Evolutionary conservation across 92 coral and sea anemone genomes (phyloP), one percentile per base, ranked within the genome.

Genomic region (Porites cylindrica): DNA sequence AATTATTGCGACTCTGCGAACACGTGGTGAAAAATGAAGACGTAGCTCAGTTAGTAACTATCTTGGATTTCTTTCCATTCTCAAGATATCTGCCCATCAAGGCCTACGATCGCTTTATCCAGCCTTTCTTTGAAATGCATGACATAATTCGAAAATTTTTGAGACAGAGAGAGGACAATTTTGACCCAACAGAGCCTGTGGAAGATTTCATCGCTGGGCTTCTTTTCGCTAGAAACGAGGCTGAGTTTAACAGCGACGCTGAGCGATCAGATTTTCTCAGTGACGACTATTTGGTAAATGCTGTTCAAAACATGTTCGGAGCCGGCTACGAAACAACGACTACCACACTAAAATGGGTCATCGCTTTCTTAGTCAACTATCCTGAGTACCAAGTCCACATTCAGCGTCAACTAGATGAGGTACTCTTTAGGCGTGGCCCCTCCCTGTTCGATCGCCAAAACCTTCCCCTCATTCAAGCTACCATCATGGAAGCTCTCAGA

Each of bases 291-390:
- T 58, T 92, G 2, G 72, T 84, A 5, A 90, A 85, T 77, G 58
- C 92, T 7, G 62, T 92, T 10, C 81, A 87, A 75, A 92, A 89
- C 80, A 87, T 92, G 64, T 92, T 92, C 53, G 81, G 84, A 10
- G 95, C 95, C 62, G 95, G 95, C 59, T 92, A 90, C 74, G 95
- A 92, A 70, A 92, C 93, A 11, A 89, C 95, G 10, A 89, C 88
- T 65, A 92, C 93, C 51, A 84, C 91, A 3, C 65, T 92, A 50
- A 79, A 88, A 50, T 92, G 95, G 95, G 85, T 83, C 52, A 72
- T 92, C 51, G 93, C 91, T 18, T 92, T 81, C 65, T 53, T 92
- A 26, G 91, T 85, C 8, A 83, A 86, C 78, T 82, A 89, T 75
- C 95, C 95, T 12, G 84, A 86, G 54, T 84, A 84, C 76, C 92